Conservation (phyloP, 64 coral and sea anemone genomes). For the Pocillopora verrucosa region DNA sequence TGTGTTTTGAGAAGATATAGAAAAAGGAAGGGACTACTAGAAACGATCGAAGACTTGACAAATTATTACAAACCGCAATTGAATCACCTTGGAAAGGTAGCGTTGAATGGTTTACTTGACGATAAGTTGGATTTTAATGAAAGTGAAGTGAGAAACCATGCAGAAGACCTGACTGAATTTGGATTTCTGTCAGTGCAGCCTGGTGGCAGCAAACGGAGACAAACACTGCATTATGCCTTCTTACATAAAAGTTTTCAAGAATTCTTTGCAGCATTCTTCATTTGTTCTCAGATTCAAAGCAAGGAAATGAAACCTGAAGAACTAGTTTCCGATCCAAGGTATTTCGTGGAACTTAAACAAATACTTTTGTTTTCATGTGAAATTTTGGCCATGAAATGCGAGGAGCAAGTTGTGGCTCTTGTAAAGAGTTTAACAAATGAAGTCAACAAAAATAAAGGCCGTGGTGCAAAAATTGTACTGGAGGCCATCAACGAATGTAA, state of each 20-base stretch:
- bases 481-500: not conserved
- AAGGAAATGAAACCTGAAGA: too few relatives aligned
- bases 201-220: too few relatives aligned
- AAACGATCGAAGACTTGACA: not conserved
- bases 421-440: not conserved
- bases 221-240: too few relatives aligned
- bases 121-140: not conserved
- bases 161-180: too few relatives aligned
- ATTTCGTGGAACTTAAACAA: not conserved
- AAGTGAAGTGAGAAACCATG: too few relatives aligned
- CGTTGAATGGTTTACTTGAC: not conserved
- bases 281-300: too few relatives aligned
- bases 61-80: not conserved
- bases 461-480: not conserved
- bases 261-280: too few relatives aligned
- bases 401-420: not conserved
- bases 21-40: not conserved
- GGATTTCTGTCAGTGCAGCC: too few relatives aligned
- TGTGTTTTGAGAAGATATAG: constrained; percentile 11
- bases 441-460: not conserved
- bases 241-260: too few relatives aligned
- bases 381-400: not conserved
- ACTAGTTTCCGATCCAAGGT: too few relatives aligned
- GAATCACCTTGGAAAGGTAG: not conserved
- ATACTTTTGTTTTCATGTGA: constrained; percentile 18